Conservation (phyloP, 92 coral and sea anemone species). For the Meandrina meandrites region DNA sequence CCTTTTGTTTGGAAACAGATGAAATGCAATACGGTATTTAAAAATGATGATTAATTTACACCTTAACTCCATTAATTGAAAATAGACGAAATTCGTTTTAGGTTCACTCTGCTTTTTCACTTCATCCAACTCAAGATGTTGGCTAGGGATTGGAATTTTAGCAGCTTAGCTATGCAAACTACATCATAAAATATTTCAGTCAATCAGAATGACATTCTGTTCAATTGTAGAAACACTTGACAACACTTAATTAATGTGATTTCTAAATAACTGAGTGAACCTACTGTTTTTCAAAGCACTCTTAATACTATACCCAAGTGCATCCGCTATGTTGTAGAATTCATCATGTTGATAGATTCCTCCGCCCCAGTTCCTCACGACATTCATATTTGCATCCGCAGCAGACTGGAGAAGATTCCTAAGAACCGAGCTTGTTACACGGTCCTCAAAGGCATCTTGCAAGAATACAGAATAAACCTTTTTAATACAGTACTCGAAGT, state of each 20-base stretch:
- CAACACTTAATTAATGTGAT: too few species aligned
- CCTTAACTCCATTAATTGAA: too few species aligned
- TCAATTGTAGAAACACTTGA: too few species aligned
- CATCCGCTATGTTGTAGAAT: slow-evolving; percentile 92
- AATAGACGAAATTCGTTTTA: too few species aligned
- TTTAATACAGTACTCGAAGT: neutral
- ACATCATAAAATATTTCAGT: neutral
- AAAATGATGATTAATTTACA: too few species aligned
- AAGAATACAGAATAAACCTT: neutral
- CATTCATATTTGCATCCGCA: slow-evolving; percentile 96
- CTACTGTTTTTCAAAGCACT: neutral
- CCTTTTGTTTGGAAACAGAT: neutral
- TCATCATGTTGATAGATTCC: slow-evolving; percentile 94
- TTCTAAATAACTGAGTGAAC: too few species aligned
- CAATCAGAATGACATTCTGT: too few species aligned
- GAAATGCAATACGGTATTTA: too few species aligned
- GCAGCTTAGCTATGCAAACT: neutral
- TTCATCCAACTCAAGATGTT: neutral
- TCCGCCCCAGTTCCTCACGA: slow-evolving; percentile 99
- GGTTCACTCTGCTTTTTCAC: neutral
- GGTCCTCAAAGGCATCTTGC: slow-evolving; percentile 96
- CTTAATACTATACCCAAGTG: slow-evolving; percentile 72
- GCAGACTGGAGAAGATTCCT: slow-evolving; percentile 90
- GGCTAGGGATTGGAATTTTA: too few species aligned
- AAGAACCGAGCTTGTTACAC: slow-evolving; percentile 77